These are phyloP conservation scores for Papilio protenor DNA, from an alignment of 2,888 invertebrate genomes.

Conservation along the genomic window DNA sequence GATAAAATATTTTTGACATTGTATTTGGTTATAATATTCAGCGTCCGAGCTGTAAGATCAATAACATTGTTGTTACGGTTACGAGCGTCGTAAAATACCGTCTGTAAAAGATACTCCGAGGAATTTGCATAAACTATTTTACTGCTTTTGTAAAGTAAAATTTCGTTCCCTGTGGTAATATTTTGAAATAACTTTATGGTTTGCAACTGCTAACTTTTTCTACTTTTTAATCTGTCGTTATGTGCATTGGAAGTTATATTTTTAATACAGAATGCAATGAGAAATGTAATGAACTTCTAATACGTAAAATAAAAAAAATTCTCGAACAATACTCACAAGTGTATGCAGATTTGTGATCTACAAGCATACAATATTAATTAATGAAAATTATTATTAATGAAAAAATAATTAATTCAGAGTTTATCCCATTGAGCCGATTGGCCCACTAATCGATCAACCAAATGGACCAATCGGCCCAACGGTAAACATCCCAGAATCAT, in stretches of 20 bases:
- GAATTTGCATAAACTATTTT: constrained; percentile 42
- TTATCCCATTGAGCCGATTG: too few species aligned
- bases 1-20: not conserved
- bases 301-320: too few species aligned
- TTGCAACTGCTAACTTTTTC: not conserved
- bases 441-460: too few species aligned
- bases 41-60: constrained; percentile 34
- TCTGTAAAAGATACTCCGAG: constrained; percentile 35
- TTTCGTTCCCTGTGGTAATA: not conserved
- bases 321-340: too few species aligned
- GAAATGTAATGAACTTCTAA: not conserved
- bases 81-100: constrained; percentile 38
- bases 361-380: too few species aligned
- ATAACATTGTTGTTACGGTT: constrained; percentile 39
- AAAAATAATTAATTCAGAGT: too few species aligned
- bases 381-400: too few species aligned
- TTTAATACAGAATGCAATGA: not conserved
- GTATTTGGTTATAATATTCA: constrained; percentile 1
- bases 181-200: constrained; percentile 11
- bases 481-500: too few species aligned
- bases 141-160: constrained; percentile 13
- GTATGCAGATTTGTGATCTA: too few species aligned
- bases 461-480: too few species aligned
- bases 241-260: not conserved
- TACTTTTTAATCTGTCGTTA: not conserved